phyloP scores from a whole-genome alignment of 1,140 invertebrate genomes.

The Goniozus legneri region DNA sequence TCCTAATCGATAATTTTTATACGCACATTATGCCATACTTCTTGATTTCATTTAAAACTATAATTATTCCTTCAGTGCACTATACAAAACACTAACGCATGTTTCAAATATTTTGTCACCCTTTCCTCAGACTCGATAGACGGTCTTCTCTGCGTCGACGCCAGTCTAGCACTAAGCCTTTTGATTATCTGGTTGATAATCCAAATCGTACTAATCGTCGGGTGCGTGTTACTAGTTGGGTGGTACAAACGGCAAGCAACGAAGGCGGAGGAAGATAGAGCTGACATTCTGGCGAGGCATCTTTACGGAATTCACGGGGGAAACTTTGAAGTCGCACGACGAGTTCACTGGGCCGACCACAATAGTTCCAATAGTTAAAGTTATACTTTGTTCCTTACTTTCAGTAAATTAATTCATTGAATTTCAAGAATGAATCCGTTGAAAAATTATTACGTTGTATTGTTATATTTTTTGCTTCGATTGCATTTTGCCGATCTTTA shows the following conservation, averaged over 20 bases:
- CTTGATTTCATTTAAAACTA: too few species aligned
- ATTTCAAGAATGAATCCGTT: too few species aligned
- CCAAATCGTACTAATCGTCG: slow-evolving; percentile 41
- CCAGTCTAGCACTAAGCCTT: slow-evolving; percentile 32
- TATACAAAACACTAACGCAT: too few species aligned
- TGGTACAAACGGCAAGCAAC: slow-evolving; percentile 36
- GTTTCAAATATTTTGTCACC: not conserved
- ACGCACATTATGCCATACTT: too few species aligned
- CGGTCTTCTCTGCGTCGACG: slow-evolving; percentile 38
- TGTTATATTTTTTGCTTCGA: too few species aligned
- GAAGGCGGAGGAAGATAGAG: slow-evolving; percentile 44
- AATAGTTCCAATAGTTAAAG: slow-evolving; percentile 30
- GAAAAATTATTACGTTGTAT: too few species aligned
- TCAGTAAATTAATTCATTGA: too few species aligned
- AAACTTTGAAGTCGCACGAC: slow-evolving; percentile 44
- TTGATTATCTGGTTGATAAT: slow-evolving; percentile 43
- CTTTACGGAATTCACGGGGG: slow-evolving; percentile 44
- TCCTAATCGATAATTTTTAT: too few species aligned
- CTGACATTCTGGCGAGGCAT: slow-evolving; percentile 41
- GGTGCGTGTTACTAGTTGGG: slow-evolving; percentile 40
- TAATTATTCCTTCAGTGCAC: too few species aligned
- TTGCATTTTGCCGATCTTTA: too few species aligned
- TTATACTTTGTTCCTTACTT: too few species aligned
- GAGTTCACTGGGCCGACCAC: slow-evolving; percentile 50
- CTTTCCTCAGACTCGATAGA: slow-evolving; percentile 29